phyloP scores from a whole-genome alignment of 2,113 vertebrate species.

The Leiothrix lutea region DNA sequence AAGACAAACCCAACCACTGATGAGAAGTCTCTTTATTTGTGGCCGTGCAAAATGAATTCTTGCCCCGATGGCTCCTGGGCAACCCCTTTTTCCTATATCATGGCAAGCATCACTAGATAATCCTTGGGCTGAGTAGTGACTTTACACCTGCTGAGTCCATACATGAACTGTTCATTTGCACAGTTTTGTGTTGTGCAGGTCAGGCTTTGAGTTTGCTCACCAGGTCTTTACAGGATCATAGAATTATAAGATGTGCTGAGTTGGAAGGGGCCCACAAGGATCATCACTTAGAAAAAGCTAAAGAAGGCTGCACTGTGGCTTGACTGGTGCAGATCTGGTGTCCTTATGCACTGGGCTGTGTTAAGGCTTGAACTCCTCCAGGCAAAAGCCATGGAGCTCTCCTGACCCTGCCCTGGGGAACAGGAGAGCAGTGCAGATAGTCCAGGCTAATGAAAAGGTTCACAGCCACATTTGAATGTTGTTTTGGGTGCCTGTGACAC shows the following conservation, averaged over 20 bases:
- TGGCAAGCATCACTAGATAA: background rate
- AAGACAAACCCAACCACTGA: background rate
- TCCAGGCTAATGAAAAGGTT: background rate
- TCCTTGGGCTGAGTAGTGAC: background rate
- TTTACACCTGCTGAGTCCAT: background rate
- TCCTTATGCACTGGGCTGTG: background rate
- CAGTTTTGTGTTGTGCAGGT: background rate
- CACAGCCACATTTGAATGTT: background rate
- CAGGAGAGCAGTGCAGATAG: background rate
- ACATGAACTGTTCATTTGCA: background rate
- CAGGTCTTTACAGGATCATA: background rate
- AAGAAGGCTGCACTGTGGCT: background rate
- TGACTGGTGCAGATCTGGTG: background rate
- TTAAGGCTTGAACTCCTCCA: background rate
- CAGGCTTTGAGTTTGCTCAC: background rate
- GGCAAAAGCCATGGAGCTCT: background rate
- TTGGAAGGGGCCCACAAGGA: background rate
- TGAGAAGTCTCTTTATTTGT: background rate
- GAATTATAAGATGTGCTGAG: background rate
- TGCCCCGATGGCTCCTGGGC: background rate
- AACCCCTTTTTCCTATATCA: background rate
- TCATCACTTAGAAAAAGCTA: background rate
- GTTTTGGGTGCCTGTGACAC: rapidly evolving
- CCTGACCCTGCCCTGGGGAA: background rate
- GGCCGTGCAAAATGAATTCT: background rate